Percentiles rank a stretch among this genome's conserved stretches.
Evolutionary conservation across 2,797 vertebrate species (phyloP).

Genomic region (Garrulus glandarius): DNA sequence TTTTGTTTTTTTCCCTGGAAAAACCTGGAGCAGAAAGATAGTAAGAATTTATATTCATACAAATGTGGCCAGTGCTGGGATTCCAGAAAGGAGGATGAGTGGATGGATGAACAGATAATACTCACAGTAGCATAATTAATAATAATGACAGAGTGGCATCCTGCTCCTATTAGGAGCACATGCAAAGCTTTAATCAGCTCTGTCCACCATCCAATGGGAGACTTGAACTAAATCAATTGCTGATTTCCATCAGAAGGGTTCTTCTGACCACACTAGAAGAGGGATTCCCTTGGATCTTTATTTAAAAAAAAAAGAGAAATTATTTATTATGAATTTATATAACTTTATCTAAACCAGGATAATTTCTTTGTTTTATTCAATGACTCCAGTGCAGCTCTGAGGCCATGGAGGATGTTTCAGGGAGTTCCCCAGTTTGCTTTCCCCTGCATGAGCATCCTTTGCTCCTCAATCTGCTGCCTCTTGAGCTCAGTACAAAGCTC

Average conservation of each 20-base stretch:
- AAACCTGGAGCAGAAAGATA: background rate
- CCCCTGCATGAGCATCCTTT: background rate
- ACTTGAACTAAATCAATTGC: background rate
- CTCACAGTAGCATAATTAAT: constrained; percentile 54
- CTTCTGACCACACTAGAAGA: background rate
- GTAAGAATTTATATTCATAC: background rate
- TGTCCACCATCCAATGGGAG: background rate
- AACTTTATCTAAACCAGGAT: background rate
- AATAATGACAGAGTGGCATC: constrained; percentile 42
- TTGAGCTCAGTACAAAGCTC: background rate
- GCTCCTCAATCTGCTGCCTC: background rate
- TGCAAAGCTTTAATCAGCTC: constrained; percentile 43
- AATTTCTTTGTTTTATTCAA: background rate
- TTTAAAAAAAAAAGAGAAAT: background rate
- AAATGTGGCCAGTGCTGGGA: background rate
- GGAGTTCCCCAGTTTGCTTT: background rate
- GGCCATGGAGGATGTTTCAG: background rate
- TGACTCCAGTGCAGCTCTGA: background rate
- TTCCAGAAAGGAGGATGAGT: background rate
- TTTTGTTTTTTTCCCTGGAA: no score
- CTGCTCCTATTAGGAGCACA: constrained; percentile 31
- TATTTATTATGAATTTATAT: background rate
- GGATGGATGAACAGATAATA: constrained; percentile 15
- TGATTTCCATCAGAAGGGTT: background rate
- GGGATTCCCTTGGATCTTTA: background rate